phyloP scores from a whole-genome alignment of 2,888 invertebrate genomes.

The Heterodera filipjevi region DNA sequence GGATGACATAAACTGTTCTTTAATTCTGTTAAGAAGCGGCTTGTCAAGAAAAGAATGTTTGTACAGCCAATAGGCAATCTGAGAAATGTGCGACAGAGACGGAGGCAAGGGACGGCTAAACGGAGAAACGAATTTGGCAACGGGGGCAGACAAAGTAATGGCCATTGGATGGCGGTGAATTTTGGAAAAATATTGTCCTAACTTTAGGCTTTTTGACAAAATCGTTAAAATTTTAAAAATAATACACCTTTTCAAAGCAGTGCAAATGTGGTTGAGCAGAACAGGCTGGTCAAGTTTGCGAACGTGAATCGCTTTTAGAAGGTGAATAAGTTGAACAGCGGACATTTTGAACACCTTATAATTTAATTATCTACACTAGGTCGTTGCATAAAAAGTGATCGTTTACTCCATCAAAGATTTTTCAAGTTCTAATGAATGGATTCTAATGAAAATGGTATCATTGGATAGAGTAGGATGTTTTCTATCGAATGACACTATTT shows the following conservation, averaged over 20 bases:
- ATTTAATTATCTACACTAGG: too few species aligned
- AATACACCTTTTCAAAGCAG: not conserved
- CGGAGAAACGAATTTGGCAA: not conserved
- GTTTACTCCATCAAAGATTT: too few species aligned
- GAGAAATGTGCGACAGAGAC: not conserved
- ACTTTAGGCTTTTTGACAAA: too few species aligned
- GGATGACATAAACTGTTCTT: not conserved
- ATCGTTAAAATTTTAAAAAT: not conserved
- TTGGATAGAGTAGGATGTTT: too few species aligned
- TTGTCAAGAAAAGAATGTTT: not conserved
- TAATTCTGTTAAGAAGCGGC: constrained; percentile 1
- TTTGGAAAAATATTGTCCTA: too few species aligned
- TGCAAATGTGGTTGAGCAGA: not conserved
- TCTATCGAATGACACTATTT: not conserved
- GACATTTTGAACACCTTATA: constrained; percentile 1
- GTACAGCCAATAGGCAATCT: not conserved
- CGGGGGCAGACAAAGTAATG: too few species aligned
- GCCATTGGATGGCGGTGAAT: too few species aligned
- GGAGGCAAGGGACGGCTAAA: not conserved
- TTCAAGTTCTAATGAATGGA: too few species aligned
- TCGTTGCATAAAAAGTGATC: too few species aligned
- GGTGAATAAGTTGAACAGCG: not conserved
- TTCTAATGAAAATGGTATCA: too few species aligned
- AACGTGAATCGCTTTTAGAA: not conserved
- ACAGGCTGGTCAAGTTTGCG: not conserved